These are phyloP conservation scores for Venusia cambrica DNA, from an alignment of 2,888 invertebrate genomes.

Conservation along the genomic window DNA sequence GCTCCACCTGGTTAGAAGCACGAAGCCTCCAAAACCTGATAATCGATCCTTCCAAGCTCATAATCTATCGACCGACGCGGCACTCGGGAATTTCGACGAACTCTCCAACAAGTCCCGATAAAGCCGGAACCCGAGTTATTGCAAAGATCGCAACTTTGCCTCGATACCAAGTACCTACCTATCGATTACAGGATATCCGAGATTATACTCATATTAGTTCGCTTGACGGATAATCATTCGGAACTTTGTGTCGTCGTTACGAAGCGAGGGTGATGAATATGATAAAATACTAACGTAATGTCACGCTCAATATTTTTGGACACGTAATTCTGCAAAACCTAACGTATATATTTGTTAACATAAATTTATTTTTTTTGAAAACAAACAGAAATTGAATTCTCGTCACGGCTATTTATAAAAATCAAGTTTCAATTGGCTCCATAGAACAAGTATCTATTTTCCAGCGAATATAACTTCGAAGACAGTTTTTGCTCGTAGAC, in stretches of 20 bases:
- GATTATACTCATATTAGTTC: conserved; percentile 32
- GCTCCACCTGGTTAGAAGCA: conserved; percentile 20
- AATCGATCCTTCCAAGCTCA: conserved; percentile 21
- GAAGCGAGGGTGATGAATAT: conserved; percentile 23
- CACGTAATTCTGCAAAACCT: too few species aligned
- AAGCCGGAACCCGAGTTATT: conserved; percentile 45
- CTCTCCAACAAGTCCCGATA: conserved; percentile 48
- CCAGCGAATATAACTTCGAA: conserved; percentile 7
- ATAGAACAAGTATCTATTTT: too few species aligned
- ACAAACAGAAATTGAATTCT: too few species aligned
- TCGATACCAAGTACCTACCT: conserved; percentile 20
- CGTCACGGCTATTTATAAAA: too few species aligned
- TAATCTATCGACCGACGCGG: conserved; percentile 27
- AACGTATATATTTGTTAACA: too few species aligned
- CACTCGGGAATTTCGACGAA: conserved; percentile 37
- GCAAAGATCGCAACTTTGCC: conserved; percentile 37
- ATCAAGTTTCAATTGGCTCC: too few species aligned
- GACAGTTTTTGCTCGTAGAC: conserved; percentile 10
- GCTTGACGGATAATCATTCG: conserved; percentile 27
- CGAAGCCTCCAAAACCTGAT: conserved; percentile 12
- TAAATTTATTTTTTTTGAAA: too few species aligned
- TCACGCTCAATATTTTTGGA: too few species aligned
- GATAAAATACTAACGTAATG: conserved; percentile 21
- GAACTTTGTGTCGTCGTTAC: conserved; percentile 25
- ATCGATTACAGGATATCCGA: conserved; percentile 32